Evolutionary conservation across 2,888 invertebrate species (phyloP), one percentile per base, ranked within the genome.

Genomic region (Noctuana brunneofusca): DNA sequence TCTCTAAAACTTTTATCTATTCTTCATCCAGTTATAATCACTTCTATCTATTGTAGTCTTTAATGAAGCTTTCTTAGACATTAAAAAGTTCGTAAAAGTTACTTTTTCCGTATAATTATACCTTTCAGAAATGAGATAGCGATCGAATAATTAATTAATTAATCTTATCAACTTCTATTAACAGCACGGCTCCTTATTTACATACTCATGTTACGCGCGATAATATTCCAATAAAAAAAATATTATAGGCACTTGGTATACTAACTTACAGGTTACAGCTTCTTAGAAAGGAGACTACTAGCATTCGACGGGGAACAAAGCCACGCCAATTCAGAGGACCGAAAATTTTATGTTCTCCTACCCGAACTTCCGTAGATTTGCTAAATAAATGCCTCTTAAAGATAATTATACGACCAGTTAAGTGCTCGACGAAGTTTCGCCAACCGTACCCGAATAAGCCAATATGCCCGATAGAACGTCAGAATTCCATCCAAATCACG

Each of bases 401-500:
- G 60, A 58, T 58, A 63, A 60, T 63, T 57, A 50, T 27, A 57
- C 41, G 32, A 32, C 56, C 41, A 56, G 46, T 62, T 64, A 63
- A 58, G 59, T 46, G 62, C 58, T 67, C 38, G 20, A 20, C 2
- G 43, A 67, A 64, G 63, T 65, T 64, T 49, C n/a, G 18, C 22
- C 22, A 64, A 59, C 55, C 63, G 63, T 64, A 50, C 58, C 30
- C 53, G 16, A 55, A 24, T 60, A 58, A 58, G 59, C 32, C 38
- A 22, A 64, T 60, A 50, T 48, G 55, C 62, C 66, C 64, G 68
- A 70, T 71, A 68, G 70, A 71, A 70, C 64, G 62, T 60, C 66
- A 67, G 66, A 68, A 68, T 70, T 72, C 69, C 63, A 63, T 70
- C 68, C 71, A 69, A 73, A 69, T 70, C 66, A 66, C 59, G 71